Evolutionary conservation across 2,797 vertebrate genomes (phyloP), one percentile per base, ranked within the genome.

Genomic region (Chiloscyllium punctatum): DNA sequence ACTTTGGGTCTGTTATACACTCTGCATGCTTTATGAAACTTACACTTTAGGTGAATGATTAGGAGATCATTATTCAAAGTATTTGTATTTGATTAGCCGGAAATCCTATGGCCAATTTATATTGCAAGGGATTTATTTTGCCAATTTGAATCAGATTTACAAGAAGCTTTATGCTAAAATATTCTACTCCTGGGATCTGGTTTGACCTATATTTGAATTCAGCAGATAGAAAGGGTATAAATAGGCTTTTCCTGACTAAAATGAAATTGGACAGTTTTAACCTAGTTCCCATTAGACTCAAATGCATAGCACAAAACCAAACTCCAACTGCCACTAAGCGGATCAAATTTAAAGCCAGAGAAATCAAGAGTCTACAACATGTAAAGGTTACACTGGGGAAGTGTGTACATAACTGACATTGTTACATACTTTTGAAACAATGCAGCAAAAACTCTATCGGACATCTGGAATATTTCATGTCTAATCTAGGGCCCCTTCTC

Each of bases 381-480:
- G 42, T 51, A 94, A 94, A 72, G 72, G 94, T 71, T 94, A 72
- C 94, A 71, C 94, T 72, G 94, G 94, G 69, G 94, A 94, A 33
- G 30, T 90, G 25, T n/a, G 53, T 90, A 11, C 51, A 90, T 21
- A 37, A 27, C 42, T 94, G 37, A 48, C 48, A 71, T 94, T 71
- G 94, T 94, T 94, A 94, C 69, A 94, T 94, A 94, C 94, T 94
- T 69, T 74, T 42, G 48, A 74, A 94, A 94, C 94, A 94, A 94
- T 94, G 69, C 94, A 94, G 48, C 23, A 42, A 71, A 72, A 71
- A 30, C 23, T 72, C 69, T 51, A 71, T 53, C 51, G 27, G 94
- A 42, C 42, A 94, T 74, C 94, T 94, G 69, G 69, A 42, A 94
- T 42, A 72, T 71, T 71, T 72, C 66, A 71, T 94, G 27, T 74